phyloP scores from a whole-genome alignment of 2,797 vertebrate genomes.

The Gambusia yucatana region DNA sequence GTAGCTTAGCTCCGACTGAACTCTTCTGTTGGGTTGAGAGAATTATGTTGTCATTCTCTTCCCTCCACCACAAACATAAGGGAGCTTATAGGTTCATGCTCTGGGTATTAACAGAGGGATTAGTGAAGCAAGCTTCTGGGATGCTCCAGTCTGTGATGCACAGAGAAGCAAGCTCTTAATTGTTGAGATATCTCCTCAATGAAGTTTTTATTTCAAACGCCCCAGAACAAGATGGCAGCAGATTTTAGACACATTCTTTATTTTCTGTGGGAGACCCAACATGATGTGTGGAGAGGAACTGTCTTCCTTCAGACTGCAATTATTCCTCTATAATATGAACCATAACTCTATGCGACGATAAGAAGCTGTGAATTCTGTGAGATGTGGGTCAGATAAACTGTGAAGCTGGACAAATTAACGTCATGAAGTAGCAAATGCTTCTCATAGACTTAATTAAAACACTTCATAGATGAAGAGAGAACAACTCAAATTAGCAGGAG shows the following conservation, averaged over 20 bases:
- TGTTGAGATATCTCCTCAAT: constrained; percentile 63
- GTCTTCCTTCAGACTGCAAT: constrained; percentile 7
- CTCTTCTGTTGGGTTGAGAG: constrained; percentile 55
- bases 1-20: constrained; percentile 66
- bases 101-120: constrained; percentile 76
- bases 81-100: constrained; percentile 77
- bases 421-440: background rate
- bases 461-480: background rate
- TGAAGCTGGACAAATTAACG: constrained; percentile 34
- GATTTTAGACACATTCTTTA: constrained; percentile 16
- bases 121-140: constrained; percentile 61
- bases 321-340: constrained; percentile 19
- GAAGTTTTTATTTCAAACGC: constrained; percentile 50
- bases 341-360: constrained; percentile 33
- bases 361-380: constrained; percentile 22
- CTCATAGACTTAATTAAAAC: constrained; percentile 1
- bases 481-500: background rate
- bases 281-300: background rate
- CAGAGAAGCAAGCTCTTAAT: constrained; percentile 47
- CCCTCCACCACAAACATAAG: constrained; percentile 56
- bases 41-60: constrained; percentile 68
- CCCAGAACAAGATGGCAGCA: constrained; percentile 14
- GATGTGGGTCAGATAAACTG: constrained; percentile 33
- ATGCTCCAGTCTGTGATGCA: constrained; percentile 53
- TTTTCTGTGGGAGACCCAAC: constrained; percentile 3